Conservation (phyloP, 2,888 invertebrate genomes). For the Agrochola litura region DNA sequence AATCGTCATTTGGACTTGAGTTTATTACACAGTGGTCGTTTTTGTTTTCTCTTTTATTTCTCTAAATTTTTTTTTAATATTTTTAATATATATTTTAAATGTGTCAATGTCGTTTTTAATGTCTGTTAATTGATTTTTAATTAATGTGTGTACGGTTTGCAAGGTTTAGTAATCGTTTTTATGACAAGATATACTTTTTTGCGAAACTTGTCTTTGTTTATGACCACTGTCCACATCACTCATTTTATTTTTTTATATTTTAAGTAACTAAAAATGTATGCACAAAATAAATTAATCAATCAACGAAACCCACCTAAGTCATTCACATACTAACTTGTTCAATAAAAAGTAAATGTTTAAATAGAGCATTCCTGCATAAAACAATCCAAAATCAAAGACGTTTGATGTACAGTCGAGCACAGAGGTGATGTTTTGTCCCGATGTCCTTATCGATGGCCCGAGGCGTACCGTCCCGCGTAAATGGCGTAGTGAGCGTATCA, state of each 20-base stretch:
- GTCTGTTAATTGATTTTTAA: background rate
- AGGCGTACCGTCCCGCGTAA: slow-evolving; percentile 38
- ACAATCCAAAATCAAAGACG: slow-evolving; percentile 33
- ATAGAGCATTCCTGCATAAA: background rate
- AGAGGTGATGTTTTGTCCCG: slow-evolving; percentile 41
- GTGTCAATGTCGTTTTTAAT: background rate
- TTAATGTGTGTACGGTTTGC: too few species aligned
- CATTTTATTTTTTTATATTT: background rate
- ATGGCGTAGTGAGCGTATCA: slow-evolving; percentile 32
- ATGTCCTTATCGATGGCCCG: slow-evolving; percentile 48
- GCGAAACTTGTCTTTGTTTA: background rate
- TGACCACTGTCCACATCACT: background rate
- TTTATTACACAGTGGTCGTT: slow-evolving; percentile 26
- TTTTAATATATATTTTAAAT: background rate
- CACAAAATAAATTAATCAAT: background rate
- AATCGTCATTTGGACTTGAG: slow-evolving; percentile 75
- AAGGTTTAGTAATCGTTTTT: background rate
- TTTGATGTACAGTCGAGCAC: slow-evolving; percentile 47
- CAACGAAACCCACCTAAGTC: background rate
- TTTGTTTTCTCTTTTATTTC: slow-evolving; percentile 29
- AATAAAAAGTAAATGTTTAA: background rate
- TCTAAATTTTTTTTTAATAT: background rate
- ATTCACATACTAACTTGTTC: background rate
- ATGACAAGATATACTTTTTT: background rate
- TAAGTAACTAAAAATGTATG: background rate